Conservation (phyloP, 92 coral and sea anemone genomes). For the Epizoanthus scotinus region DNA sequence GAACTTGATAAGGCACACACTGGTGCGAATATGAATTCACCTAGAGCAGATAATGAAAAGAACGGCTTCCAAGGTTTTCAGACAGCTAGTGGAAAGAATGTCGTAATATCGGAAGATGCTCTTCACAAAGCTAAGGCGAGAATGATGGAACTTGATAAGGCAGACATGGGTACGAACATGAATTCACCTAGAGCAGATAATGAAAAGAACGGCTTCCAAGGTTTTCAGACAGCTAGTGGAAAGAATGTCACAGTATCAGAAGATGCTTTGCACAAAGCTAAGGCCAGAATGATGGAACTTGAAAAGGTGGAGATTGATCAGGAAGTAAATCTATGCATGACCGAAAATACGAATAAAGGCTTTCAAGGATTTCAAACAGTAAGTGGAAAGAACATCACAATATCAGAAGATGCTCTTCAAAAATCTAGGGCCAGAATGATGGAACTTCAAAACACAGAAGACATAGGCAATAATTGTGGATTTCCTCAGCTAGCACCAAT, state of each 20-base stretch:
- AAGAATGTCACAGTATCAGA: slow-evolving; percentile 42
- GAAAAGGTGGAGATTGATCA: slow-evolving; percentile 1
- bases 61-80: slow-evolving; percentile 38
- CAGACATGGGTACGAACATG: not conserved
- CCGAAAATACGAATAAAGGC: not conserved
- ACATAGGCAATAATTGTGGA: not conserved
- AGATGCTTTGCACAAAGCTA: slow-evolving; percentile 47
- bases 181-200: too few species aligned
- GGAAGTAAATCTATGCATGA: not conserved
- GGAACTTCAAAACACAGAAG: not conserved
- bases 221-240: slow-evolving; percentile 58
- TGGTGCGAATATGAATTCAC: too few species aligned
- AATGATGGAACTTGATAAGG: not conserved
- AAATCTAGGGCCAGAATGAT: slow-evolving; percentile 41
- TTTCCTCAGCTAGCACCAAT: too few species aligned
- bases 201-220: not conserved
- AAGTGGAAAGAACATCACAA: slow-evolving; percentile 23
- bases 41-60: not conserved
- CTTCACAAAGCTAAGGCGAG: slow-evolving; percentile 51
- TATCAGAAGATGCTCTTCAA: slow-evolving; percentile 45
- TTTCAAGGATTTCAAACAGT: slow-evolving; percentile 23
- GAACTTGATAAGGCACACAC: not conserved
- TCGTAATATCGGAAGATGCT: slow-evolving; percentile 31
- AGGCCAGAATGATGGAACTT: slow-evolving; percentile 10
- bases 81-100: slow-evolving; percentile 45